Conservation (phyloP, 2,797 vertebrate genomes). For the Coranthus polyacanthus region DNA sequence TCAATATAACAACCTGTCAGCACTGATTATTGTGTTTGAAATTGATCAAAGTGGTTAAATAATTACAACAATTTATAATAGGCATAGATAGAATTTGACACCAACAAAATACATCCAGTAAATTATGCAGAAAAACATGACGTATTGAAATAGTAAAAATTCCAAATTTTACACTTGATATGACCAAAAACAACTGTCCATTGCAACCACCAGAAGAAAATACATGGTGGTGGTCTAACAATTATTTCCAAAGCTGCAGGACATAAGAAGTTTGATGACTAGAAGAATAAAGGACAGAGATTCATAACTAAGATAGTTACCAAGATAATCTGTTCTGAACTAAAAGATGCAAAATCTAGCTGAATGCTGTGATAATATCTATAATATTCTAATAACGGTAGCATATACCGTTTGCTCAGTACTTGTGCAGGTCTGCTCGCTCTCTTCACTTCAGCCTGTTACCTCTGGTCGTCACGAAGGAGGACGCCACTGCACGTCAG, state of each 20-base stretch:
- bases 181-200: too few species aligned
- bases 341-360: not conserved
- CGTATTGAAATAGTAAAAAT: too few species aligned
- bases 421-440: conserved; percentile 86
- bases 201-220: too few species aligned
- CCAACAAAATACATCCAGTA: too few species aligned
- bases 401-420: conserved; percentile 77
- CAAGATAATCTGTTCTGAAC: not conserved
- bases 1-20: too few species aligned
- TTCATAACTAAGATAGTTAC: not conserved
- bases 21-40: too few species aligned
- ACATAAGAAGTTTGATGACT: not conserved
- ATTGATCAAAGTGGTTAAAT: too few species aligned
- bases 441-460: conserved; percentile 85
- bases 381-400: conserved; percentile 1
- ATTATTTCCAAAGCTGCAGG: not conserved
- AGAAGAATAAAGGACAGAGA: not conserved
- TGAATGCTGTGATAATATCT: not conserved
- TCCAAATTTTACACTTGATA: too few species aligned
- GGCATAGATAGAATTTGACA: too few species aligned
- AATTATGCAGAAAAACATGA: too few species aligned
- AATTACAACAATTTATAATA: too few species aligned
- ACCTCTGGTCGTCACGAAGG: conserved; percentile 80
- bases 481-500: conserved; percentile 66
- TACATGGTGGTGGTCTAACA: too few species aligned